A percentile compares a stretch with the other conserved stretches of the same genome.
Conservation (phyloP, 2,888 invertebrate species). For the Chaitophorus viminalis region DNA sequence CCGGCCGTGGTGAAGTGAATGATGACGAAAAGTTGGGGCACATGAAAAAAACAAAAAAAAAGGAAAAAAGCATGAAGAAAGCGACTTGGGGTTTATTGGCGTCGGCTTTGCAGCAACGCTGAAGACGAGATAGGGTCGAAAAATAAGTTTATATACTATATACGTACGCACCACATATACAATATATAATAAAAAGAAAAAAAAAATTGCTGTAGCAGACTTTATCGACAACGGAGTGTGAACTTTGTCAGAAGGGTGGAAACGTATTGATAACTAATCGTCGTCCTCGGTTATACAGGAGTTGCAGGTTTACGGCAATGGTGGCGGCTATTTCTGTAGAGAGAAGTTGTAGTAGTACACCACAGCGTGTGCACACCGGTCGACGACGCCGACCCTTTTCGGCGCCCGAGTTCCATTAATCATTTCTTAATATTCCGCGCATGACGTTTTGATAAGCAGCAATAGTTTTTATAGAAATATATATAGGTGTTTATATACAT, state of each 20-base stretch:
- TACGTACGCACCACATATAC: too few relatives aligned
- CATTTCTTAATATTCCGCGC: background rate
- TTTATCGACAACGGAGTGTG: background rate
- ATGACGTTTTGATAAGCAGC: background rate
- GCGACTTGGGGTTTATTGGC: too few relatives aligned
- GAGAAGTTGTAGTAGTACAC: too few relatives aligned
- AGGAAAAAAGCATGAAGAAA: too few relatives aligned
- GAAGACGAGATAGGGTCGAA: background rate
- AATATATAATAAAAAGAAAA: background rate
- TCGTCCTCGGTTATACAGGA: background rate
- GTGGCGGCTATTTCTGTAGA: too few relatives aligned
- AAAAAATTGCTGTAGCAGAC: background rate
- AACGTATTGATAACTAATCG: background rate
- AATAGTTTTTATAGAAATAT: constrained; percentile 1
- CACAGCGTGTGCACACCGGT: background rate
- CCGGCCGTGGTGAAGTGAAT: too few relatives aligned
- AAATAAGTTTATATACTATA: background rate
- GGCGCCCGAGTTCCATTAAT: background rate
- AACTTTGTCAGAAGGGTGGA: background rate
- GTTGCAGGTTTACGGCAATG: background rate
- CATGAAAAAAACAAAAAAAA: too few relatives aligned
- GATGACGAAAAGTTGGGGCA: too few relatives aligned
- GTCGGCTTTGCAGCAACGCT: background rate
- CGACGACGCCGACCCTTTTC: background rate
- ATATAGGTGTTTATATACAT: background rate